A percentile compares a stretch with the other conserved stretches of the same genome.
Evolutionary conservation across 2,113 vertebrate genomes (phyloP).

Genomic region (Cheirogaleus medius): DNA sequence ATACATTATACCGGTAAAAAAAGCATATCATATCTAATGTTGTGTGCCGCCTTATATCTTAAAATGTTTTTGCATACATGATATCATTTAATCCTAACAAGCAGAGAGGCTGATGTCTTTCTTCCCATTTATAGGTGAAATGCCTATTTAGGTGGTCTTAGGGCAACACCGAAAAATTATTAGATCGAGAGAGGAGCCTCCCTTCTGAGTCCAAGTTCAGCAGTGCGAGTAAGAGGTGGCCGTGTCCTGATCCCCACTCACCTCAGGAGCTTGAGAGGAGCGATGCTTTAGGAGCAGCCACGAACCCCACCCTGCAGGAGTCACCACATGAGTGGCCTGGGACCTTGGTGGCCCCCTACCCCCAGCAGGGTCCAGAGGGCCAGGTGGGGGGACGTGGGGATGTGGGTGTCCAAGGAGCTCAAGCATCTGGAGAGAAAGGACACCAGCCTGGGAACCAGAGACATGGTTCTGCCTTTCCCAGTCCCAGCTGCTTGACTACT

Average conservation of each 20-base stretch:
- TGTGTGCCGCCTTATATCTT: background rate
- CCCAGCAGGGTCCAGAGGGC: background rate
- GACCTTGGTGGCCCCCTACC: background rate
- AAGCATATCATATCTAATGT: background rate
- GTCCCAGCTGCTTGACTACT: no score
- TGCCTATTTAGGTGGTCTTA: background rate
- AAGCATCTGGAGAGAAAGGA: background rate
- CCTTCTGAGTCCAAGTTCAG: background rate
- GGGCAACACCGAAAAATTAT: background rate
- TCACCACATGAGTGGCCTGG: background rate
- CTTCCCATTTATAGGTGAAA: background rate
- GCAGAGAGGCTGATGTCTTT: background rate
- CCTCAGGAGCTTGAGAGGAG: background rate
- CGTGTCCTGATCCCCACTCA: background rate
- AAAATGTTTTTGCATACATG: background rate
- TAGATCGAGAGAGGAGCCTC: background rate
- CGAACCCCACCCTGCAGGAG: background rate
- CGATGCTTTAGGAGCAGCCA: background rate
- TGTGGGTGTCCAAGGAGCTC: background rate
- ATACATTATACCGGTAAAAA: background rate
- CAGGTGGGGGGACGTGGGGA: rapidly evolving
- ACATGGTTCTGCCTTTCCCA: background rate
- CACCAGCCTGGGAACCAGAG: background rate
- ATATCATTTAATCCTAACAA: background rate
- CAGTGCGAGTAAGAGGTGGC: background rate